Evolutionary conservation across 2,888 invertebrate species (phyloP).

Genomic region (Apamea sordens): DNA sequence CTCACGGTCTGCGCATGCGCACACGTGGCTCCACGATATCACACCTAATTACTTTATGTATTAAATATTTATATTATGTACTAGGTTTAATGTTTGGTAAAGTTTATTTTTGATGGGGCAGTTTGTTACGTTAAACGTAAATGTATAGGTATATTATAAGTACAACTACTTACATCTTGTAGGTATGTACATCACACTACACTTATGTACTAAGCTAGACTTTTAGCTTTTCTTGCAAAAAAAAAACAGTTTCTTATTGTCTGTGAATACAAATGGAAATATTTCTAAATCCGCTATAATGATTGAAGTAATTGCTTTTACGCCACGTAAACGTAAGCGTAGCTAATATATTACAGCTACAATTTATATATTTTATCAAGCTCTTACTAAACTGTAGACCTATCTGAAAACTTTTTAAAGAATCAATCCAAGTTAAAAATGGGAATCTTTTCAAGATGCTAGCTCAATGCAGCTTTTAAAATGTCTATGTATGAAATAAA

Average conservation of each 20-base stretch:
- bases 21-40: constrained; percentile 77
- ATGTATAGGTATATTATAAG: not conserved
- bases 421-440: not conserved
- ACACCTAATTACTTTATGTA: constrained; percentile 61
- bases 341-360: not conserved
- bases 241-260: not conserved
- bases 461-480: not conserved
- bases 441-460: not conserved
- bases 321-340: not conserved
- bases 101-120: constrained; percentile 11
- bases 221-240: not conserved
- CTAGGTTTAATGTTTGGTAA: not conserved
- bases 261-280: too few species aligned
- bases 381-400: not conserved
- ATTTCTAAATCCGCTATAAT: not conserved
- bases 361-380: not conserved
- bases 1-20: constrained; percentile 81
- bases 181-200: not conserved
- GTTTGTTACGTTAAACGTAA: not conserved
- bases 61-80: constrained; percentile 12
- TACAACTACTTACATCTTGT: not conserved
- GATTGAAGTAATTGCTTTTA: too few species aligned
- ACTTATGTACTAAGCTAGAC: not conserved
- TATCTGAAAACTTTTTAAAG: not conserved
- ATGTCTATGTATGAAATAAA: not conserved